Percentiles rank a stretch among this genome's conserved stretches.
These are phyloP conservation scores for Hemiprocne comata DNA, from an alignment of 2,113 vertebrate genomes.

Conservation along the genomic window DNA sequence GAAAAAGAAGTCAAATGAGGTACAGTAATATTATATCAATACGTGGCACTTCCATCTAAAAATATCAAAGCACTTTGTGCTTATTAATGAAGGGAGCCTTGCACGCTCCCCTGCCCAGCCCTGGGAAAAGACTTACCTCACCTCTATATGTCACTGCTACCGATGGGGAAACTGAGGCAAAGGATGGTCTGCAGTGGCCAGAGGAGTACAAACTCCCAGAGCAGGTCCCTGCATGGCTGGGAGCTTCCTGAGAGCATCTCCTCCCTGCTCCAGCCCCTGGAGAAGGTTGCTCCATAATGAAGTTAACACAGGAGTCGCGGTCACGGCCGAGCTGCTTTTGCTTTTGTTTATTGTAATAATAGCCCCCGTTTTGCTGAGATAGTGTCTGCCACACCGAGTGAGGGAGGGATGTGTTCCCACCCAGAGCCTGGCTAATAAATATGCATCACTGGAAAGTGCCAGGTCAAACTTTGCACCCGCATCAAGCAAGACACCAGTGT, in stretches of 20 bases:
- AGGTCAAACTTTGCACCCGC: conserved; percentile 59
- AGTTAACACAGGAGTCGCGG: background rate
- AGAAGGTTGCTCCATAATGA: background rate
- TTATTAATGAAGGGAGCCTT: conserved; percentile 23
- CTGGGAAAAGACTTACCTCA: rapidly evolving
- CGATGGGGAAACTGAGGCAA: background rate
- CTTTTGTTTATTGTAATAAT: conserved; percentile 40
- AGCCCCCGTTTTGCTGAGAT: conserved; percentile 1
- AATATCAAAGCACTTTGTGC: conserved; percentile 18
- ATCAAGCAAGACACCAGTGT: background rate
- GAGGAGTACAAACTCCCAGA: background rate
- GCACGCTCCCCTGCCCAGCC: background rate
- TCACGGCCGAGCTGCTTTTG: background rate
- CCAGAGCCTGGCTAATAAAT: conserved; percentile 57
- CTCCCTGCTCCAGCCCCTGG: background rate
- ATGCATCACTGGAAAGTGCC: conserved; percentile 52
- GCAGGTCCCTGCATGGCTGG: rapidly evolving
- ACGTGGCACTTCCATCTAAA: conserved; percentile 32
- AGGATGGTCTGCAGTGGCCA: rapidly evolving
- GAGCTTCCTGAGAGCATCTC: background rate
- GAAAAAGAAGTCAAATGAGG: conserved; percentile 65
- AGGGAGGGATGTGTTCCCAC: background rate
- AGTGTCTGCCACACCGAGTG: background rate
- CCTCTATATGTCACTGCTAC: background rate
- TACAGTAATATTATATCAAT: conserved; percentile 63